A percentile compares a stretch with the other conserved stretches of the same genome.
phyloP scores from a whole-genome alignment of 1,140 invertebrate species.

The Armadillidium nasatum region DNA sequence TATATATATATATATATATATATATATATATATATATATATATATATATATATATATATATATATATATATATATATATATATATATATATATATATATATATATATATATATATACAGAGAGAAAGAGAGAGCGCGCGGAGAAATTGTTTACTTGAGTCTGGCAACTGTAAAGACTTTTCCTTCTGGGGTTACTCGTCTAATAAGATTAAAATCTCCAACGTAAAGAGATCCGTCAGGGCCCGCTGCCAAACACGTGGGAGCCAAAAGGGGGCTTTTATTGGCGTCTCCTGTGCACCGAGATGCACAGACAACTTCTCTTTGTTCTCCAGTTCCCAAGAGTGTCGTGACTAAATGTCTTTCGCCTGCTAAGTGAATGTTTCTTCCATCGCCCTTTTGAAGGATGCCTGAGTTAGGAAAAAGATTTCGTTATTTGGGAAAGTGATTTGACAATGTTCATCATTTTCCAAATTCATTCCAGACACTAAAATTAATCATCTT shows the following conservation, averaged over 20 bases:
- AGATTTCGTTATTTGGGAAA: too few relatives aligned
- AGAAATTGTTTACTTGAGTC: conserved; percentile 83
- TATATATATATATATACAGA: too few relatives aligned
- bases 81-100: too few relatives aligned
- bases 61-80: too few relatives aligned
- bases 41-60: too few relatives aligned
- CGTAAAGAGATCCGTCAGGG: conserved; percentile 85
- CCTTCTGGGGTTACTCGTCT: conserved; percentile 82
- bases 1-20: too few relatives aligned
- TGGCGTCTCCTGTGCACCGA: conserved; percentile 75
- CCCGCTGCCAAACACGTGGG: conserved; percentile 84
- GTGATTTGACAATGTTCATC: too few relatives aligned
- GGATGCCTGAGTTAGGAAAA: conserved; percentile 62
- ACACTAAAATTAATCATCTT: too few relatives aligned
- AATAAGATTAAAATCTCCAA: conserved; percentile 94
- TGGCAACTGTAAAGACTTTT: conserved; percentile 76
- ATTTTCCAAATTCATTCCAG: too few relatives aligned
- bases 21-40: too few relatives aligned
- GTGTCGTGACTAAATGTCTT: conserved; percentile 83
- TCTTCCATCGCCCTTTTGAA: conserved; percentile 94
- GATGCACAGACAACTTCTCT: conserved; percentile 68
- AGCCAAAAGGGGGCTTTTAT: conserved; percentile 70
- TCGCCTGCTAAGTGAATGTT: conserved; percentile 93
- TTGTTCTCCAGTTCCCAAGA: conserved; percentile 87
- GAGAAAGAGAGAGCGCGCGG: too few relatives aligned